Evolutionary conservation across 2,797 vertebrate species (phyloP), one percentile per base, ranked within the genome.

Genomic region (Mus caroli): DNA sequence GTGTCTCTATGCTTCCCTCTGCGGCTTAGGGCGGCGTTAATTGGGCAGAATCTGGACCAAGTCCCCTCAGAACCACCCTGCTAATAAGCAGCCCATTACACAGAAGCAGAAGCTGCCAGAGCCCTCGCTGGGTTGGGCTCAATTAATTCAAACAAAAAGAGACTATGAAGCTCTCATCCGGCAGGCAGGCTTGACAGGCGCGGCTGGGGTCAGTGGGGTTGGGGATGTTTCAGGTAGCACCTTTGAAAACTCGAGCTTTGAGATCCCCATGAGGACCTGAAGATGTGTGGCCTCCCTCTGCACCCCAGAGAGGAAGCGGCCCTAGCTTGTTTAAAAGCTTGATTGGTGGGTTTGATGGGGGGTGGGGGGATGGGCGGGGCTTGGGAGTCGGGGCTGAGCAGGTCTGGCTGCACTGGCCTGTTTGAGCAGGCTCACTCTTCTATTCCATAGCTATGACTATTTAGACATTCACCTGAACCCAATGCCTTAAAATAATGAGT

Each of bases 11-110:
- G n/a, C 43, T 20, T 31, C 73, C 37, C 43, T 19, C 31, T 69
- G 8, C 5, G 52, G 85, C 58, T 37, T 24, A 37, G 82, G 80
- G 58, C 43, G 76, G 50, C n/a, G 43, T 24, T 79, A 82, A 91
- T 82, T 56, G 62, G 90, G 43, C 64, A 6, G 94, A 79, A 69
- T 46, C 6, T 14, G 43, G 62, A 62, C 50, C 60, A n/a, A 11
- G 22, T 11, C 14, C 46, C 86, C 62, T 43, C 26, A 0, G n/a
- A 82, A 43, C 88, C 76, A 14, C 94, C 84, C 34, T 34, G 85
- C 92, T 92, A 71, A 92, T 77, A 92, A 92, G 91, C 71, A 91
- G 92, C 8, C 79, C 92, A 26, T 79, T 82, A 93, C 43, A 20
- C 1, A 2, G 9, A 17, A 82, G 31, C 10, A 0, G 80, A 82